phyloP scores from a whole-genome alignment of 1,140 invertebrate species.

The Eupeodes corollae region DNA sequence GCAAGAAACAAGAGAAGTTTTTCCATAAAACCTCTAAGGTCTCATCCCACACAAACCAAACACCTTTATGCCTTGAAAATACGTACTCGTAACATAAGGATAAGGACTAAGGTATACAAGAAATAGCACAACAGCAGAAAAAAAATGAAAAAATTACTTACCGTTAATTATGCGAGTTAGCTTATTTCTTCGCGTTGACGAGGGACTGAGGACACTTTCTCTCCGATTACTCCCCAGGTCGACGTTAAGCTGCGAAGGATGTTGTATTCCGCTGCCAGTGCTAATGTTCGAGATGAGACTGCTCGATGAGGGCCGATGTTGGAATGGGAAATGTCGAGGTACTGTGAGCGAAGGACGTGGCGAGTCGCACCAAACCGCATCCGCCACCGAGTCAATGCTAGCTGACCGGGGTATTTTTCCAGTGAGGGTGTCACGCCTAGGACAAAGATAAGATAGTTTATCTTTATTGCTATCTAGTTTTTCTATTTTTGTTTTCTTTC shows the following conservation, averaged over 20 bases:
- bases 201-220: constrained; percentile 56
- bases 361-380: constrained; percentile 45
- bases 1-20: too few relatives aligned
- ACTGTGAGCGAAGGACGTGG: constrained; percentile 28
- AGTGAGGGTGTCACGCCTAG: too few relatives aligned
- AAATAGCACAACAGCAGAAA: background rate
- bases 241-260: constrained; percentile 9
- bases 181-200: constrained; percentile 58
- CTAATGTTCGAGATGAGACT: constrained; percentile 38
- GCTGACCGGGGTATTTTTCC: constrained; percentile 50
- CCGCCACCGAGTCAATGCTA: constrained; percentile 66
- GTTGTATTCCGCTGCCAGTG: constrained; percentile 20
- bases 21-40: too few relatives aligned
- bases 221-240: constrained; percentile 22
- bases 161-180: constrained; percentile 57
- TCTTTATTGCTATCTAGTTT: too few relatives aligned
- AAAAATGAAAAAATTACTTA: constrained; percentile 40
- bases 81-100: too few relatives aligned
- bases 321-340: constrained; percentile 20
- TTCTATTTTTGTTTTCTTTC: too few relatives aligned
- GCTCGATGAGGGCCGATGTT: constrained; percentile 41
- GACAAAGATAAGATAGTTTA: too few relatives aligned
- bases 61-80: too few relatives aligned
- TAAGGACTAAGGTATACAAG: too few relatives aligned
- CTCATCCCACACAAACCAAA: too few relatives aligned